These are phyloP conservation scores for Trachymyrmex cornetzi DNA, from an alignment of 1,140 invertebrate genomes.

Conservation along the genomic window DNA sequence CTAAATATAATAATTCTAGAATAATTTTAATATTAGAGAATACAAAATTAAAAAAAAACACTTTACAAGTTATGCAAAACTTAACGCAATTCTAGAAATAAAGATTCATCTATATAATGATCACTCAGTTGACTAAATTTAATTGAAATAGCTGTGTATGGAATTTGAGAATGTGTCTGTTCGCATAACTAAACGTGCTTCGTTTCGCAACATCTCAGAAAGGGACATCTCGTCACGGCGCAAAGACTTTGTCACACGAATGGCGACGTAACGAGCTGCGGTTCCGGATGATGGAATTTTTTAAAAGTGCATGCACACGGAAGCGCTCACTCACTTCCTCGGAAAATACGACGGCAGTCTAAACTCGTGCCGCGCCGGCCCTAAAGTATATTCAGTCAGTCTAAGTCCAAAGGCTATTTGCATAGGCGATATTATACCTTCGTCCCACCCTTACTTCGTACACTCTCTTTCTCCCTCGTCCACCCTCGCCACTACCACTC, in stretches of 20 bases:
- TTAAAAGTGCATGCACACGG: constrained; percentile 54
- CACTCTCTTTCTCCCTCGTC: constrained; percentile 28
- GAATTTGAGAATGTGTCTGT: background rate
- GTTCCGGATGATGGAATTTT: constrained; percentile 68
- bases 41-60: constrained; percentile 1
- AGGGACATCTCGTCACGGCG: constrained; percentile 18
- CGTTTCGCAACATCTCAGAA: constrained; percentile 19
- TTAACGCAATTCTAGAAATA: background rate
- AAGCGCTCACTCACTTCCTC: background rate
- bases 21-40: background rate
- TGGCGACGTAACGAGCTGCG: constrained; percentile 58
- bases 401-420: constrained; percentile 87
- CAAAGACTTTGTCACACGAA: constrained; percentile 52
- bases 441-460: constrained; percentile 68
- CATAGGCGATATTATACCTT: constrained; percentile 87
- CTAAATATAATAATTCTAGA: background rate
- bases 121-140: background rate
- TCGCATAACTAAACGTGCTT: constrained; percentile 52
- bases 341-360: constrained; percentile 71
- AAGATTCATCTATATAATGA: background rate
- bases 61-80: background rate
- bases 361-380: constrained; percentile 67
- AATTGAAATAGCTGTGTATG: background rate
- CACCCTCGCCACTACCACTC: constrained; percentile 30
- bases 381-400: constrained; percentile 85